Evolutionary conservation across 2,113 vertebrate species (phyloP), one percentile per base, ranked within the genome.

Genomic region (Halichoeres trimaculatus): DNA sequence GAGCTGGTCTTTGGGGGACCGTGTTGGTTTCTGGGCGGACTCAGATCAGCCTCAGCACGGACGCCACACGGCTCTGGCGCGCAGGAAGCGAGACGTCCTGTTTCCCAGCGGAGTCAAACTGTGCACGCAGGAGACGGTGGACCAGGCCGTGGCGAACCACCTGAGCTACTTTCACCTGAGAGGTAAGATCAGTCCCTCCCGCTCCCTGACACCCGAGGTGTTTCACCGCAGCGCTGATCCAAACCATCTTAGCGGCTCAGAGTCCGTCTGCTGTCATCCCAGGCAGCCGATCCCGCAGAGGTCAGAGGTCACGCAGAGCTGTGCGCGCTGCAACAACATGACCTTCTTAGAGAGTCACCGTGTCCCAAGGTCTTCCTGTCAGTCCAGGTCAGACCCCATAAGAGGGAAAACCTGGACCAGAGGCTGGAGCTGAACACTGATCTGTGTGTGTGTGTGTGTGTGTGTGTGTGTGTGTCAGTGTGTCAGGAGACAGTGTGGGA

Each of bases 401-500:
- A n/a, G n/a, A n/a, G n/a, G n/a, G n/a, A n/a, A n/a, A n/a, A 30
- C 30, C 30, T 30, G 30, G 30, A 30, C 30, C 30, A 4, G 30
- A 6, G 6, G 3, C 30, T 30, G 30, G 30, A 30, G 3, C 30
- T 30, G 30, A 6, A 30, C 30, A 3, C 6, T 3, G 30, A 30
- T 30, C 30, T 30, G 30, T n/a, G n/a, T n/a, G n/a, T n/a, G 51
- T 17, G 17, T 19, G 10, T 38, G 34, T 38, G 5, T 58, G 34
- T 60, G 12, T 23, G 17, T 68, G 52, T 72, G 12, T 57, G 59
- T 85, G 78, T 81, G 63, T 50, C 72, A 99, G 98, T 98, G 70
- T 99, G 98, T 87, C 98, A 99, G 91, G 98, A 99, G 92, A 96
- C 96, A 0, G 91, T 99, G 38, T 99, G 98, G 98, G 98, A 99